Base-by-base conservation (phyloP, 2,113 vertebrate species). In the Macaca fascicularis region DNA sequence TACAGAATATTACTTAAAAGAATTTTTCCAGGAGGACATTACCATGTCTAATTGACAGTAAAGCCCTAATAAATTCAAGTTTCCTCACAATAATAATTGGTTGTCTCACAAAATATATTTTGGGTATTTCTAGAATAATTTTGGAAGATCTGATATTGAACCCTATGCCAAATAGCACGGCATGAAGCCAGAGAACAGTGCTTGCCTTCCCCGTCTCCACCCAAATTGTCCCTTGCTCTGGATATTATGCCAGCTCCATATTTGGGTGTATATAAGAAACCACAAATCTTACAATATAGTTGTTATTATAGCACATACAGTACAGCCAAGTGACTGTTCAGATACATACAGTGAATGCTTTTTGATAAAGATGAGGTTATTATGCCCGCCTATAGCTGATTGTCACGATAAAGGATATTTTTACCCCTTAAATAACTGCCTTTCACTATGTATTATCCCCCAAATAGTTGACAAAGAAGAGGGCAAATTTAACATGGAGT, bases 381-480 rank as follows among this genome's bases (percentile, higher is more conserved):
- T 82, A 57, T 50, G 48, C 9, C 85, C 5, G 23, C 19, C 27
- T 76, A 48, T 48, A 57, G 55, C 22, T 20, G 38, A 92, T 88
- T 95, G 95, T 92, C 81, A 95, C 3, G 20, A 97, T 81, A 87
- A 80, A 89, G 69, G 88, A 61, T 96, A 91, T 97, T 98, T 97
- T 97, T 94, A 97, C 88, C 40, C 32, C 61, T 93, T 96, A 96
- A 96, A 91, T 83, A 97, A 87, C 67, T 81, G 43, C 75, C 91
- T 86, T 90, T 95, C 52, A 64, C 97, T 92, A 48, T 11, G 45
- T 67, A 75, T 75, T 89, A 61, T 84, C 12, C 52, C 74, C 35
- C 55, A 96, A 98, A 91, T 38, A 90, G 85, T 32, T 96, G 91
- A 97, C 82, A 93, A 96, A 98, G 86, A 52, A 91, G 88, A 95